Evolutionary conservation across 2,797 vertebrate species (phyloP).

Genomic region (Fringilla coelebs): DNA sequence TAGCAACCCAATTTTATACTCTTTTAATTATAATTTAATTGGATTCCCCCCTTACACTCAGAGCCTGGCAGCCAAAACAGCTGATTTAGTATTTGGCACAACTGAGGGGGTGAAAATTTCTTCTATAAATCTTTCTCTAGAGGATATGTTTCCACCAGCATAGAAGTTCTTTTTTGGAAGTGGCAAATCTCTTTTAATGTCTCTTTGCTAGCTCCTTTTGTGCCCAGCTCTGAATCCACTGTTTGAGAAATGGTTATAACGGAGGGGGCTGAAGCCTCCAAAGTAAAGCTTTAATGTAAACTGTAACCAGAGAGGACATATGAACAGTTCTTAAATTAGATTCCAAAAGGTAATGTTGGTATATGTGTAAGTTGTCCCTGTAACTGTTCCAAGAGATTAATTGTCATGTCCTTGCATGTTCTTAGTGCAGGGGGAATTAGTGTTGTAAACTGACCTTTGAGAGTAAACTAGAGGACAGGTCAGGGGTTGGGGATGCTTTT

Average conservation of each 20-base stretch:
- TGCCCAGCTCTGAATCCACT: background rate
- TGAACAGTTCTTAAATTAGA: background rate
- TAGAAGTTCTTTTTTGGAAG: background rate
- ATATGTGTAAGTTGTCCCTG: background rate
- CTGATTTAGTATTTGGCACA: background rate
- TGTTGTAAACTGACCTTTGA: background rate
- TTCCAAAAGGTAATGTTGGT: background rate
- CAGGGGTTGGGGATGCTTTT: background rate
- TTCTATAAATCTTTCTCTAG: background rate
- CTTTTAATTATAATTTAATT: constrained; percentile 50
- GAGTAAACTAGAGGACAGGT: background rate
- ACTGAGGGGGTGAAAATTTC: background rate
- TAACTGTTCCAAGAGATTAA: constrained; percentile 31
- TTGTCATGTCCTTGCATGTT: background rate
- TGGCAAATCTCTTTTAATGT: background rate
- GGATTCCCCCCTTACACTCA: background rate
- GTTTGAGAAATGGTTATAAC: background rate
- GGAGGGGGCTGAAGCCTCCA: background rate
- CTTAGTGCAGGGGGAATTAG: background rate
- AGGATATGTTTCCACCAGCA: background rate
- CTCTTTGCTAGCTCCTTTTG: background rate
- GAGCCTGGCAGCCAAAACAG: background rate
- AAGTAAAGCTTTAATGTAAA: background rate
- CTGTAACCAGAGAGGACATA: background rate
- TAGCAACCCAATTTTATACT: constrained; percentile 32